Evolutionary conservation across 1,140 invertebrate genomes (phyloP).

Genomic region (Eupeodes corollae): DNA sequence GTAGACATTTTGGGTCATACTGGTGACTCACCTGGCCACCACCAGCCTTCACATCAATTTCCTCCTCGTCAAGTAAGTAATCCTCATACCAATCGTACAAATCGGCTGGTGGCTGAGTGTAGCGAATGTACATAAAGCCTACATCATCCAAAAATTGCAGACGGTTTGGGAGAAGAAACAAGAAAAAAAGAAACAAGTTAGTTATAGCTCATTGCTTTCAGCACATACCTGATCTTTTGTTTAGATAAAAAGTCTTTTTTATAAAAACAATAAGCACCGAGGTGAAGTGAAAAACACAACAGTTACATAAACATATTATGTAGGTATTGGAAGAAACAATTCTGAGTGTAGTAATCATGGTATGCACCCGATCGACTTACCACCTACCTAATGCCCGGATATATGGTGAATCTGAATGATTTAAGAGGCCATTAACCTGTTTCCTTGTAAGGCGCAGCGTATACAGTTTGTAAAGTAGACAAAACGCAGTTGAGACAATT

Average conservation of each 20-base stretch:
- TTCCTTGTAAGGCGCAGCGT: slow-evolving; percentile 92
- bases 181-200: not conserved
- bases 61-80: slow-evolving; percentile 93
- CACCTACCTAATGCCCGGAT: slow-evolving; percentile 94
- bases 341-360: no score
- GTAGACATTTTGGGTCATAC: slow-evolving; percentile 29
- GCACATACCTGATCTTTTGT: not conserved
- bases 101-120: slow-evolving; percentile 90
- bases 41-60: slow-evolving; percentile 94
- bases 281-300: not conserved
- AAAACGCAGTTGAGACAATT: slow-evolving; percentile 87
- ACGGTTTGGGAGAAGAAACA: not conserved
- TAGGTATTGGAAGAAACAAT: no score
- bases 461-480: slow-evolving; percentile 94
- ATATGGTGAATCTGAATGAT: slow-evolving; percentile 93
- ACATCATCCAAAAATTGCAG: slow-evolving; percentile 3
- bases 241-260: not conserved
- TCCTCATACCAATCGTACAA: slow-evolving; percentile 95
- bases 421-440: slow-evolving; percentile 90
- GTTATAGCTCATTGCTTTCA: not conserved
- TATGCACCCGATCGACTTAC: slow-evolving; percentile 65
- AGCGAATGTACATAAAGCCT: slow-evolving; percentile 68
- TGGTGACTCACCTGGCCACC: slow-evolving; percentile 63
- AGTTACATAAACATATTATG: no score
- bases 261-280: not conserved